Conservation (phyloP, 1,140 invertebrate genomes). For the Anadara kagoshimensis region DNA sequence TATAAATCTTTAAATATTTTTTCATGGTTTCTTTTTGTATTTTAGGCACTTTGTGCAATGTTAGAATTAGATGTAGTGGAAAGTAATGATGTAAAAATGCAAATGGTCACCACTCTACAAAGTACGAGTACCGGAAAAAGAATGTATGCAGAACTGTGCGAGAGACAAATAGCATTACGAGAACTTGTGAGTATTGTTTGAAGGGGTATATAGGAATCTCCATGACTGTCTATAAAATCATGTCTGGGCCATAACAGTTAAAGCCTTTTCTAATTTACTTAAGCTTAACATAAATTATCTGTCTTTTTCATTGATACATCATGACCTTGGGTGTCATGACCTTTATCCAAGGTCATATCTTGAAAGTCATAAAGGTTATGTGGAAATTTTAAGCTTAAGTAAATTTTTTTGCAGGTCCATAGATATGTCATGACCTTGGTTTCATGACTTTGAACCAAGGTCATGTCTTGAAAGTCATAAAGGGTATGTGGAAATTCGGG, state of each 20-base stretch:
- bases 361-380: too few relatives aligned
- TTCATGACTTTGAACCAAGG: too few relatives aligned
- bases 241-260: background rate
- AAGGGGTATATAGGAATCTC: background rate
- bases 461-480: too few relatives aligned
- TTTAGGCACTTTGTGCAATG: constrained; percentile 85
- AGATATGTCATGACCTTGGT: too few relatives aligned
- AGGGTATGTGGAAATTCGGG: too few relatives aligned
- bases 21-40: constrained; percentile 6
- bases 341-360: too few relatives aligned
- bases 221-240: background rate
- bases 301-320: too few relatives aligned
- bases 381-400: too few relatives aligned
- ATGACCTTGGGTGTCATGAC: too few relatives aligned
- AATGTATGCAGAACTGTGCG: constrained; percentile 84
- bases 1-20: background rate
- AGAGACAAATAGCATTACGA: constrained; percentile 84
- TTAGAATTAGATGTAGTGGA: constrained; percentile 86
- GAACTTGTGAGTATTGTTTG: constrained; percentile 79
- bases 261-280: too few relatives aligned
- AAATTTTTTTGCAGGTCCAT: too few relatives aligned
- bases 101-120: constrained; percentile 88
- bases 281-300: too few relatives aligned
- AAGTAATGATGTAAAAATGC: constrained; percentile 79
- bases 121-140: constrained; percentile 83